These are phyloP conservation scores for Sebastes kiyomatsui DNA, from an alignment of 2,797 vertebrate genomes.

Conservation along the genomic window DNA sequence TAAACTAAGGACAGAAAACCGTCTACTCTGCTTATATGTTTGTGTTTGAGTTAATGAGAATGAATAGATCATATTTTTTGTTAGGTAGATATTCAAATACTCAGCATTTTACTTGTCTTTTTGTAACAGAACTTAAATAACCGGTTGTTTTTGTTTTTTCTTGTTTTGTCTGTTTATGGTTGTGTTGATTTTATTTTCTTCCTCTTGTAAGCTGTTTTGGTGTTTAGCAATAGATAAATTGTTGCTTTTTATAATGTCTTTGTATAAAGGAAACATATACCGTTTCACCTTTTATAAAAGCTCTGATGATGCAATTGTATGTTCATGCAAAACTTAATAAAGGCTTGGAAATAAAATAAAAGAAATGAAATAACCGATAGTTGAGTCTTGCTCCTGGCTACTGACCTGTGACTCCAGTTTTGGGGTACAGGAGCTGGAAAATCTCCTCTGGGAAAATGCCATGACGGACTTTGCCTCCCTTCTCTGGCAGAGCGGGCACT, in stretches of 20 bases:
- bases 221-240: neutral
- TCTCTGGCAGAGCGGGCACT: constrained; percentile 91
- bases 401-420: constrained; percentile 97
- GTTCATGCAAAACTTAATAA: neutral
- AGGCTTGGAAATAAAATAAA: no score
- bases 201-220: neutral
- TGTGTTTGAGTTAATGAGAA: neutral
- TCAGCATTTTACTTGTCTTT: neutral
- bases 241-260: neutral
- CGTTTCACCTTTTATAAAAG: no score
- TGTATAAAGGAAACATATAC: neutral
- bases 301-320: neutral
- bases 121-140: neutral
- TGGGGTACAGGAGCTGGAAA: constrained; percentile 95
- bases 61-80: neutral
- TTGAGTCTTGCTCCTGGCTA: neutral
- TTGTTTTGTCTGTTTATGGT: neutral
- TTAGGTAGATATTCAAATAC: neutral
- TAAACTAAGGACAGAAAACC: neutral
- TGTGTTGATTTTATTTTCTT: neutral
- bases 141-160: neutral
- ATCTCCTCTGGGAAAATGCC: constrained; percentile 94
- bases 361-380: neutral
- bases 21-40: neutral
- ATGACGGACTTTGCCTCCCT: constrained; percentile 91